Conservation (phyloP, 2,113 vertebrate genomes). For the Eurypyga helias region DNA sequence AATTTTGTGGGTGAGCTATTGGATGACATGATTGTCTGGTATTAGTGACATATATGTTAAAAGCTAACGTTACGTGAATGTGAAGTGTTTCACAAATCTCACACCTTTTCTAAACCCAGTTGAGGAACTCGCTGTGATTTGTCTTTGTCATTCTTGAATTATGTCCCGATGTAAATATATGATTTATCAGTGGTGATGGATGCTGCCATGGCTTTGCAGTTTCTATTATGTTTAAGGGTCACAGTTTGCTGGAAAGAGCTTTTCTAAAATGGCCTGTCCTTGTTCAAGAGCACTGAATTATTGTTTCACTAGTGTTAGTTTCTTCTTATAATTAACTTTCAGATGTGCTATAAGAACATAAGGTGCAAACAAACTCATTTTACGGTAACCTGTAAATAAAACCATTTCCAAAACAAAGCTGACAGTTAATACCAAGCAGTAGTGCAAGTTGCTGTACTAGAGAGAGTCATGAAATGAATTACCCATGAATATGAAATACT, state of each 20-base stretch:
- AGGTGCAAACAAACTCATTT: conserved; percentile 27
- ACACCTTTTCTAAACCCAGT: neutral
- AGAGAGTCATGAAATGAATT: conserved; percentile 5
- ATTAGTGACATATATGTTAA: neutral
- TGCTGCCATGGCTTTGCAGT: neutral
- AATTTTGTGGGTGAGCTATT: neutral
- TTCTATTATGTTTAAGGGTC: neutral
- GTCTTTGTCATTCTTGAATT: neutral
- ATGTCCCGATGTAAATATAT: neutral
- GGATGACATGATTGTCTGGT: neutral
- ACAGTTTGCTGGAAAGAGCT: neutral
- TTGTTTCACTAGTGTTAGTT: neutral
- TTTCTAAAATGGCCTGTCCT: conserved; percentile 8
- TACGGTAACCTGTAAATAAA: conserved; percentile 48
- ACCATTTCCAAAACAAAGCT: neutral
- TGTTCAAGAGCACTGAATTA: conserved; percentile 38
- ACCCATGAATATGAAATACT: neutral
- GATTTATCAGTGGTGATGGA: conserved; percentile 17
- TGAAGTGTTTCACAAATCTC: neutral
- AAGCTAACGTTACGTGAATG: neutral
- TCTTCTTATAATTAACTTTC: conserved; percentile 36
- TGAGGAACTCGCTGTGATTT: neutral
- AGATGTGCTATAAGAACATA: neutral
- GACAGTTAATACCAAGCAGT: neutral
- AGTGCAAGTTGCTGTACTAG: neutral